Evolutionary conservation across 2,888 invertebrate genomes (phyloP).

Genomic region (Eupithecia tripunctaria): DNA sequence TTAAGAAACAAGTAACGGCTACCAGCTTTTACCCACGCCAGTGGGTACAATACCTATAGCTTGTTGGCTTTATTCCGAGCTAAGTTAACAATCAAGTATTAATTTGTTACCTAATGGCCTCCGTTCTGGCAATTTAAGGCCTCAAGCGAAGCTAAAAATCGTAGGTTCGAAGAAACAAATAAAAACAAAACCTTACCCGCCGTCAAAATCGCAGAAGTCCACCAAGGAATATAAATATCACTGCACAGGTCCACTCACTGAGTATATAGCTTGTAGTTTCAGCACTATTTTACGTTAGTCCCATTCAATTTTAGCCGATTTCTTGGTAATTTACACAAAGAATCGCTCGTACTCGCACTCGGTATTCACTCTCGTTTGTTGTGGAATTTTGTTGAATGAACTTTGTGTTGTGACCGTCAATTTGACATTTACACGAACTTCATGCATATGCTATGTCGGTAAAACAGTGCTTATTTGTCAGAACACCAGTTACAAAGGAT

Average conservation of each 20-base stretch:
- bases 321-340: slow-evolving; percentile 11
- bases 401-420: slow-evolving; percentile 5
- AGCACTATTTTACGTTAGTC: slow-evolving; percentile 9
- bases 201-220: slow-evolving; percentile 11
- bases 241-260: slow-evolving; percentile 10
- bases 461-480: background rate
- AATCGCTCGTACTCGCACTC: background rate
- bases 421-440: slow-evolving; percentile 1
- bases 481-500: background rate
- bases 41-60: background rate
- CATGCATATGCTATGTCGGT: slow-evolving; percentile 5
- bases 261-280: background rate
- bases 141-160: background rate
- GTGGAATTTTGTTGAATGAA: slow-evolving; percentile 18
- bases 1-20: background rate
- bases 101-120: background rate
- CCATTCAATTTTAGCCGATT: slow-evolving; percentile 18
- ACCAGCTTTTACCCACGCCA: too few species aligned
- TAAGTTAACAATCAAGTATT: background rate
- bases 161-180: background rate
- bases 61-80: too few species aligned
- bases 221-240: slow-evolving; percentile 1
- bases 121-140: background rate
- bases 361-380: slow-evolving; percentile 17
- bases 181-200: slow-evolving; percentile 25